A percentile compares a stretch with the other conserved stretches of the same genome.
phyloP scores from a whole-genome alignment of 1,140 invertebrate species.

The fruit fly (Drosophila melanogaster) region Release_6_plus_ISO1_MT NT_033777.3:22459501-22460000 shows the following conservation, averaged over 20 bases:
- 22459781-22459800: constrained; percentile 14
- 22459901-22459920: constrained; percentile 84
- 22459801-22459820: constrained; percentile 49
- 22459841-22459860: constrained; percentile 84
- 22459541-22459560: neutral
- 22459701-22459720: constrained; percentile 76
- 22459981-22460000: constrained; percentile 84
- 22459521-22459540: constrained; percentile 14
- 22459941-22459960: constrained; percentile 84
- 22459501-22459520: constrained; percentile 36
- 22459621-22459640: neutral
- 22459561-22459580: neutral
- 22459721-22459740: constrained; percentile 56
- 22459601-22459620: neutral
- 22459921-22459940: constrained; percentile 83
- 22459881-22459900: constrained; percentile 84
- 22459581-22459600: constrained; percentile 11
- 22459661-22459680: constrained; percentile 74
- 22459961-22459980: constrained; percentile 85
- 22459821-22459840: constrained; percentile 75
- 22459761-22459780: neutral
- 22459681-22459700: constrained; percentile 38
- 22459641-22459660: constrained; percentile 31
- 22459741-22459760: constrained; percentile 20
- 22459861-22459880: constrained; percentile 84